Evolutionary conservation across 53 echinoderm and acorn worm genomes (phyloP).

Genomic region (Arbacia lixula): DNA sequence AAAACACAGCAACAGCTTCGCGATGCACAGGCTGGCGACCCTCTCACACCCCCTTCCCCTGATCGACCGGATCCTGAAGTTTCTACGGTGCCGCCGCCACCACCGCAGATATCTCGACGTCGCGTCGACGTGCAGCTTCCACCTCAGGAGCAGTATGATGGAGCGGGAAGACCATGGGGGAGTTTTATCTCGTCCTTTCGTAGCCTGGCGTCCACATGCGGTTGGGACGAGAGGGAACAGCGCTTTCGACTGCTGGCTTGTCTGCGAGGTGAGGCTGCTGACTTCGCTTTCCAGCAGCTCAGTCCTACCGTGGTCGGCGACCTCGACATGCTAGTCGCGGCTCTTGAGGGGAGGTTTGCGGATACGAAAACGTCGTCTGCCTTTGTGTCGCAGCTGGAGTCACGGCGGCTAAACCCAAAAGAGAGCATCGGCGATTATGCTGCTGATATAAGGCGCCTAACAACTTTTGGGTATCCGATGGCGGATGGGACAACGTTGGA

Average conservation of each 20-base stretch:
- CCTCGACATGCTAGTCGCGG: background rate
- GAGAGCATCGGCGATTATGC: constrained; percentile 39
- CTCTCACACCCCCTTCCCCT: no score
- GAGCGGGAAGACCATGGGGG: constrained; percentile 11
- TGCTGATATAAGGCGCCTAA: constrained; percentile 34
- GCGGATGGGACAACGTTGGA: constrained; percentile 45
- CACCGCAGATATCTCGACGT: no score
- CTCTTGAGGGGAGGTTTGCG: background rate
- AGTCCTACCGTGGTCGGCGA: background rate
- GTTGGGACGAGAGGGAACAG: constrained; percentile 47
- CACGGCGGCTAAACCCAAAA: background rate
- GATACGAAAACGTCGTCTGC: constrained; percentile 8
- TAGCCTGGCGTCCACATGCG: constrained; percentile 33
- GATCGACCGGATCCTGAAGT: no score
- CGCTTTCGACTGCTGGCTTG: constrained; percentile 44
- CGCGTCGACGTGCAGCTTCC: constrained; percentile 14
- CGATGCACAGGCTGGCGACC: no score
- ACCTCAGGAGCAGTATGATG: constrained; percentile 24
- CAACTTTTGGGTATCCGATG: constrained; percentile 38
- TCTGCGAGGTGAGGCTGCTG: constrained; percentile 56
- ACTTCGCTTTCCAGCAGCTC: constrained; percentile 25
- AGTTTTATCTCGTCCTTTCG: constrained; percentile 29
- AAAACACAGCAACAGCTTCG: no score
- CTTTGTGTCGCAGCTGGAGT: constrained; percentile 4
- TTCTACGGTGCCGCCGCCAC: no score